Percentiles rank a stretch among this genome's conserved stretches.
Evolutionary conservation across 2,888 invertebrate species (phyloP).

Genomic region (Hemaris fuciformis): DNA sequence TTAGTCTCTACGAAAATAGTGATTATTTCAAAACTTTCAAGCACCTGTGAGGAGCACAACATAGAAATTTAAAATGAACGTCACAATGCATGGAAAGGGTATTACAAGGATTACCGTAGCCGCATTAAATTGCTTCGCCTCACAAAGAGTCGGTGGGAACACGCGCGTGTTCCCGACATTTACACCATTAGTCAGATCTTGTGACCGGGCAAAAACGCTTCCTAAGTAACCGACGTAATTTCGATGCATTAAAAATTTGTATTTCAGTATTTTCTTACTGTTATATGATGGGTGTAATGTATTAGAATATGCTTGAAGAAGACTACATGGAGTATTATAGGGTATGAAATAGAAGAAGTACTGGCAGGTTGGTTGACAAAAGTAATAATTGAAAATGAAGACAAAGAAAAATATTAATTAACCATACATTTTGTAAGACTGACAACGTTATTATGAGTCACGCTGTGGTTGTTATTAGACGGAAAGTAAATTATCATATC

Average conservation of each 20-base stretch:
- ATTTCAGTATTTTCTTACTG: not conserved
- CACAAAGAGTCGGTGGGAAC: slow-evolving; percentile 55
- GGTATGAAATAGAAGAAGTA: no score
- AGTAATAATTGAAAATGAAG: no score
- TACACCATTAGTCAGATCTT: slow-evolving; percentile 71
- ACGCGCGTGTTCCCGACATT: slow-evolving; percentile 53
- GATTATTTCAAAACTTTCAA: no score
- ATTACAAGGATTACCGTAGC: slow-evolving; percentile 16
- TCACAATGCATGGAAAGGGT: not conserved
- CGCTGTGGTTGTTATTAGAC: no score
- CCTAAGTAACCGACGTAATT: slow-evolving; percentile 12
- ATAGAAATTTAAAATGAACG: not conserved
- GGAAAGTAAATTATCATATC: no score
- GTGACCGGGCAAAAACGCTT: slow-evolving; percentile 58
- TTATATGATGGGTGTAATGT: not conserved
- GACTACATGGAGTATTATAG: no score
- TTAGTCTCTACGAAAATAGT: no score
- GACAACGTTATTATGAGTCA: no score
- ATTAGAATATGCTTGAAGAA: not conserved
- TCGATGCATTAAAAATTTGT: not conserved
- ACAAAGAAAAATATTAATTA: no score
- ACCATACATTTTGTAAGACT: no score
- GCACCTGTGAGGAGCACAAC: not conserved
- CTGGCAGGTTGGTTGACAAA: no score
- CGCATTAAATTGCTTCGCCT: slow-evolving; percentile 38